Evolutionary conservation across 2,888 invertebrate species (phyloP), one percentile per base, ranked within the genome.

Genomic region (Spodoptera picta): DNA sequence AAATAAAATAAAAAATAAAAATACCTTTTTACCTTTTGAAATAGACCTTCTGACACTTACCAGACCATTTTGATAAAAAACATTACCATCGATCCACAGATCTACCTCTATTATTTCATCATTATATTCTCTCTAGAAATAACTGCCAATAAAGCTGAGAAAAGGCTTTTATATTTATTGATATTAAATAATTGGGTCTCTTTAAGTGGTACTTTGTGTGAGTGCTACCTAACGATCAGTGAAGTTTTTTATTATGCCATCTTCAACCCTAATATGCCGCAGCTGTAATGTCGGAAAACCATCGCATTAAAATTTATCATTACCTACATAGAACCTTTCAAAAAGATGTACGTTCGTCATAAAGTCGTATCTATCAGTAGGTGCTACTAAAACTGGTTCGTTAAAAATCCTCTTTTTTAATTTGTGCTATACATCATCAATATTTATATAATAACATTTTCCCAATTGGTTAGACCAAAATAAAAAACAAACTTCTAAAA

Each of bases 201-300:
- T 24, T 46, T 65, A 65, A 67, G 72, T 50, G 66, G 71, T 54
- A 66, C 66, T 70, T 71, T 71, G 19, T 27, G 42, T 54, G 44
- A 68, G 68, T 72, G 67, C 67, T 36, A 72, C 66, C 52, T 66
- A 72, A 68, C 73, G 68, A 68, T 52, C 73, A 66, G 52, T 72
- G 27, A 72, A 66, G 58, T 53, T 68, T 73, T 65, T 66, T 68
- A 68, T 44, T 53, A 65, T 46, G 66, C 49, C 49, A 50, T 71
- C 31, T 53, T 66, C 14, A 49, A 52, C 67, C 57, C 48, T 27
- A 52, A 52, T 66, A 57, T 36, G 45, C 68, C 36, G 45, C n/a
- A 2, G 68, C 42, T 52, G 43, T 56, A 66, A 48, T 45, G 72
- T 65, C 49, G 67, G 51, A 50, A 56, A 57, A 42, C 73, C 51